Evolutionary conservation across 2,113 vertebrate genomes (phyloP), one percentile per base, ranked within the genome.

Genomic region (Scolopax mira): DNA sequence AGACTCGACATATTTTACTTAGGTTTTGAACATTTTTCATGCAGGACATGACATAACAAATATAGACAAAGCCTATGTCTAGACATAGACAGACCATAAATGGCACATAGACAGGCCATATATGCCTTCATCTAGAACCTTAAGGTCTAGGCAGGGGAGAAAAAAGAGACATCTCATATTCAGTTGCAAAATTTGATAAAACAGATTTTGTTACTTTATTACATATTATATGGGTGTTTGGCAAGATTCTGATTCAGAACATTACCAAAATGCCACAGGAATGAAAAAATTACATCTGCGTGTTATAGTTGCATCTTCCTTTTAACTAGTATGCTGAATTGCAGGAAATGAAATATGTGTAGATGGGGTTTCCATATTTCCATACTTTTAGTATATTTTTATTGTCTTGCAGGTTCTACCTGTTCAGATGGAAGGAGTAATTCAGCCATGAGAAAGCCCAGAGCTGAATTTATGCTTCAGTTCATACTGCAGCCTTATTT

Each of bases 381-480:
- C 25, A 49, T 28, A 46, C 64, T 49, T 74, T 62, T 58, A 58
- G 33, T 49, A 39, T 28, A 31, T n/a, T 67, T 92, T 72, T 57
- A 69, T 49, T 37, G 88, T 23, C 24, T 79, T 89, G 44, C 5
- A 2, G 60, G 12, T 89, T 88, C 75, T 69, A 21, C 37, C 28
- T 86, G 27, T 77, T 96, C 79, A 84, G 35, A 75, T n/a, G 17
- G 49, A 93, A 95, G 57, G 39, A 67, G 7, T 21, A 74, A 88
- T 67, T 91, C 42, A 90, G 48, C 78, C 66, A 90, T 54, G 24
- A 94, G 80, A 78, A 89, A 46, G 46, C 46, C 19, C 64, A 70
- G 51, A 93, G 65, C 7, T 85, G 37, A 94, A 90, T 95, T 96
- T 96, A 88, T 54, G 85, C 64, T 90, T 94, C 61, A 93, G 24